Percentiles rank a stretch among this genome's conserved stretches.
phyloP scores from a whole-genome alignment of 2,888 invertebrate genomes.

The Sceliomorpha sp. region DNA sequence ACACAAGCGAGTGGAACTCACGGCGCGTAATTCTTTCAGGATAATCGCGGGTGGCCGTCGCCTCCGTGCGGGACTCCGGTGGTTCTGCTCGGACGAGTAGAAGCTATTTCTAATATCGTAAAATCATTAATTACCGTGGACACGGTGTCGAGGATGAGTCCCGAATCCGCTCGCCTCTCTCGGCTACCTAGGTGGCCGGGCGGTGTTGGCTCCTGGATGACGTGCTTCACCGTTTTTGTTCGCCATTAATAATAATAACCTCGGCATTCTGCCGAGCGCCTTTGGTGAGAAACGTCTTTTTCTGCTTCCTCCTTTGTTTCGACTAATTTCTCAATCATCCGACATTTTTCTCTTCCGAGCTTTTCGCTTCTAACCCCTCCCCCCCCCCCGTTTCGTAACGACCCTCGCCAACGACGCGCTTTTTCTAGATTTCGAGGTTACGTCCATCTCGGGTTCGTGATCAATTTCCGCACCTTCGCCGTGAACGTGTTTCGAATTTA shows the following conservation, averaged over 20 bases:
- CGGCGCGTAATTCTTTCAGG: constrained; percentile 53
- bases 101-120: constrained; percentile 73
- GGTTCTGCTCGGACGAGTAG: constrained; percentile 62
- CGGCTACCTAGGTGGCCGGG: constrained; percentile 75
- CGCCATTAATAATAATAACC: constrained; percentile 71
- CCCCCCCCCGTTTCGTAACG: too few species aligned
- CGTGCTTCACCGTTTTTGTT: constrained; percentile 72
- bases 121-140: constrained; percentile 74
- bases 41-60: constrained; percentile 59
- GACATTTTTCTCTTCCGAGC: constrained; percentile 31
- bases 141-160: constrained; percentile 62
- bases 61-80: constrained; percentile 51
- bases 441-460: too few species aligned
- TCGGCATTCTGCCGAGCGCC: constrained; percentile 57
- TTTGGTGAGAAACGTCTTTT: constrained; percentile 47
- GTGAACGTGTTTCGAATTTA: too few species aligned
- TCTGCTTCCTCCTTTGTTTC: constrained; percentile 47
- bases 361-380: too few species aligned
- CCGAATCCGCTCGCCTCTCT: constrained; percentile 55
- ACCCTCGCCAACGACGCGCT: too few species aligned
- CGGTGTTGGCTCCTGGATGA: constrained; percentile 67
- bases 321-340: constrained; percentile 38
- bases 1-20: constrained; percentile 37
- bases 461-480: too few species aligned
- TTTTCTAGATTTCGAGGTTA: too few species aligned